These are phyloP conservation scores for Portunus trituberculatus DNA, from an alignment of 1,140 invertebrate species.

Conservation along the genomic window DNA sequence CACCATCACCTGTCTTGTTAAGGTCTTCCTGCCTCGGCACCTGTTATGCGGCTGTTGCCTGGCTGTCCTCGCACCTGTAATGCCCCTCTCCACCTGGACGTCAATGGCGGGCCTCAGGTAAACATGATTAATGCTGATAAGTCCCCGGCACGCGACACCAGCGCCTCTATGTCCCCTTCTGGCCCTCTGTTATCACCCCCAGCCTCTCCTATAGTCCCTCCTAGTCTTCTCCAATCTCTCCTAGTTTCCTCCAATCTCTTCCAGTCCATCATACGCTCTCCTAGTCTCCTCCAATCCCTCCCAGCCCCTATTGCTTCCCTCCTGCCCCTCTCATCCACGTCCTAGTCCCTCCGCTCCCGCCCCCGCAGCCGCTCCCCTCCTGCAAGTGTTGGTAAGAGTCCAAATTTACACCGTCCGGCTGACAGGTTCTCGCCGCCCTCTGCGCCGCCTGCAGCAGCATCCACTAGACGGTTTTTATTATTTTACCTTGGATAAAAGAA, in stretches of 20 bases:
- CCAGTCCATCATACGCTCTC: too few species aligned
- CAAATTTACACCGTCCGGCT: background rate
- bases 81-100: background rate
- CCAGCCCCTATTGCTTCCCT: too few species aligned
- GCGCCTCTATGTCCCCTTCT: background rate
- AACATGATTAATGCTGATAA: constrained; percentile 13
- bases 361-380: background rate
- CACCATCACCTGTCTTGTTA: background rate
- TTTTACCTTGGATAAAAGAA: background rate
- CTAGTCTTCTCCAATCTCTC: too few species aligned
- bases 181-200: too few species aligned
- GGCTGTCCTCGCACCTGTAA: background rate
- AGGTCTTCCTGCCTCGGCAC: background rate
- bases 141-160: background rate
- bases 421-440: background rate
- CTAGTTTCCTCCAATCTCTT: too few species aligned
- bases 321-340: background rate
- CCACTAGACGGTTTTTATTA: background rate
- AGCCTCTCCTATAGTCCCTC: too few species aligned
- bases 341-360: background rate
- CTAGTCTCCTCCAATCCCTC: too few species aligned
- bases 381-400: background rate
- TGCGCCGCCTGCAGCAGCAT: background rate
- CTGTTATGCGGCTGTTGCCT: background rate
- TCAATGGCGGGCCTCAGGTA: background rate